These are phyloP conservation scores for Margarornis squamiger DNA, from an alignment of 2,797 vertebrate genomes.

Conservation along the genomic window DNA sequence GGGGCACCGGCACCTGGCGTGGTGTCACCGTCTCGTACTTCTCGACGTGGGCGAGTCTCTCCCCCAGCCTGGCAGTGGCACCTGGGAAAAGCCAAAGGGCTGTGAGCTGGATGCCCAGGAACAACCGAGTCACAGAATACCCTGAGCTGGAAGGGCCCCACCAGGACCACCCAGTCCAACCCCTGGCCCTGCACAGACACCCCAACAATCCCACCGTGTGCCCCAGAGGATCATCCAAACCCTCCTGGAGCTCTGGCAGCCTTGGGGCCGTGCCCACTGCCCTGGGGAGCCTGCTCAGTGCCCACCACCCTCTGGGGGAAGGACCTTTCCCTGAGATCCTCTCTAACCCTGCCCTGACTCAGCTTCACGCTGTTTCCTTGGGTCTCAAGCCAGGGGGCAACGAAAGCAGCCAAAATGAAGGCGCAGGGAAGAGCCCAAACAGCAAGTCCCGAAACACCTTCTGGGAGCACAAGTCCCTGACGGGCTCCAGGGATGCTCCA, in stretches of 20 bases:
- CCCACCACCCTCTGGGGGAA: not conserved
- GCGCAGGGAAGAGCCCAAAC: not conserved
- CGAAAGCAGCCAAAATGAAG: fast-evolving
- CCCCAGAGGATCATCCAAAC: fast-evolving
- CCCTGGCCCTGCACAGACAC: fast-evolving
- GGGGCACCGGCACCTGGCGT: not conserved
- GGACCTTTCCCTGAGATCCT: fast-evolving
- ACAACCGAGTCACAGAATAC: fast-evolving
- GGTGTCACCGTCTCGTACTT: conserved; percentile 11
- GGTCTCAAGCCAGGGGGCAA: fast-evolving
- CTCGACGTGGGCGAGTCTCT: conserved; percentile 8
- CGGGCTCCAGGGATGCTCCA: not conserved
- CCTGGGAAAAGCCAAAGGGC: not conserved
- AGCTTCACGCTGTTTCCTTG: not conserved
- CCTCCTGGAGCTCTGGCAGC: not conserved
- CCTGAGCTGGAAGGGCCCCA: not conserved
- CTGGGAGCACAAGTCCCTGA: not conserved
- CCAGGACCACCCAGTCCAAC: not conserved
- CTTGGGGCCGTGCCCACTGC: not conserved
- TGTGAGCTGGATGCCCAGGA: not conserved
- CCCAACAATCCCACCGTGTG: not conserved
- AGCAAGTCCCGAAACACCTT: not conserved
- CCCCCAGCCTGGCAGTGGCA: not conserved
- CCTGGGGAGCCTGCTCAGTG: not conserved
- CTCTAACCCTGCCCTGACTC: not conserved